Base-by-base conservation (phyloP, 2,797 vertebrate genomes). In the Cirrhinus molitorella region DNA sequence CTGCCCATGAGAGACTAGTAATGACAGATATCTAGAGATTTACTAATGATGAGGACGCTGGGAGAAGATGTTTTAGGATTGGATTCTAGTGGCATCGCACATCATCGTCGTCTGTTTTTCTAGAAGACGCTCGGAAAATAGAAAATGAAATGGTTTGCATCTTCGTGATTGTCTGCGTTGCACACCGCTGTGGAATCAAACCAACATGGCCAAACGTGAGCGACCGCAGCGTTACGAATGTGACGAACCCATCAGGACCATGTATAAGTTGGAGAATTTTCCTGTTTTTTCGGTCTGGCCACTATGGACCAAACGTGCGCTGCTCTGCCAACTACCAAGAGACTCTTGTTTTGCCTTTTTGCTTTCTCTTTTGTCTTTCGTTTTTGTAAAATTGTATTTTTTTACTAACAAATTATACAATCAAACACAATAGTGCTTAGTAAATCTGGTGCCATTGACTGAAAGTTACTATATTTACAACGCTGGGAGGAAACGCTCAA, bases 1-100 rank as follows among this genome's bases (percentile, higher is more conserved):
- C 45, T 72, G 9, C 80, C 79, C 34, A 5, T 34, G 79, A 87
- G 63, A 77, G 70, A 83, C 21, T 63, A 76, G 71, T 75, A 47
- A 55, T 70, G 59, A 85, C 23, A 51, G 47, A 73, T 82, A 75
- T 78, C 68, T 59, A 53, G 34, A 87, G 67, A 72, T 83, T 80
- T 70, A 83, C 83, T 84, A 83, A 77, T 40, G 49, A 25, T n/a
- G 49, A 74, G 49, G 74, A 79, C 81, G 25, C 70, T 31, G 47
- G 47, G 77, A 66, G 31, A 76, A 73, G 90, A 89, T 88, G 93
- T 94, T 94, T 94, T 93, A 93, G 88, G 91, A 66, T 79, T 81
- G 89, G 89, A 89, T 49, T 83, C 5, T 84, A 90, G 91, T 96
- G 96, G 95, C 94, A 90, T 87, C 91, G 92, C 93, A 19, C 49